These are phyloP conservation scores for Lagria hirta DNA, from an alignment of 2,888 invertebrate species.

Conservation along the genomic window DNA sequence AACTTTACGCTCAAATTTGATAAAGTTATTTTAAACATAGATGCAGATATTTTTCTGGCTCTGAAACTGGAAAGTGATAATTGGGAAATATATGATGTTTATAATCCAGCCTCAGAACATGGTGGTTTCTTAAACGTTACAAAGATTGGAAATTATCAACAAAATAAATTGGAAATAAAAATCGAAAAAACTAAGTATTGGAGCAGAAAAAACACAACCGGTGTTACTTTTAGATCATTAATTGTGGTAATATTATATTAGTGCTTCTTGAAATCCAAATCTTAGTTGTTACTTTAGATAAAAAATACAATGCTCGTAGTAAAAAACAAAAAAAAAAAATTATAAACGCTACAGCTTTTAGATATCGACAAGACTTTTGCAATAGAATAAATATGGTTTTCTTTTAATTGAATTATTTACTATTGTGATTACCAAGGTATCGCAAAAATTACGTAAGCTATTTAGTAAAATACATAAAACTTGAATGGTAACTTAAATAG, in stretches of 20 bases:
- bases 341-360: too few relatives aligned
- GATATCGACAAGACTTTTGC: too few relatives aligned
- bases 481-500: too few relatives aligned
- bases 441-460: too few relatives aligned
- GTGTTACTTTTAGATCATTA: constrained; percentile 37
- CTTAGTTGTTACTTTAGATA: too few relatives aligned
- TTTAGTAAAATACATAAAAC: too few relatives aligned
- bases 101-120: constrained; percentile 36
- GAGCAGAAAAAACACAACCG: constrained; percentile 40
- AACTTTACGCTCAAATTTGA: constrained; percentile 30
- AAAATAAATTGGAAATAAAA: constrained; percentile 28
- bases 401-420: too few relatives aligned
- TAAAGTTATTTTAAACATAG: constrained; percentile 33
- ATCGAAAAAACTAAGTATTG: constrained; percentile 33
- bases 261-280: too few relatives aligned
- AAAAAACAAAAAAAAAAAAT: too few relatives aligned
- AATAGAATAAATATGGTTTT: too few relatives aligned
- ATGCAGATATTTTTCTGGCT: constrained; percentile 37
- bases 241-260: constrained; percentile 37
- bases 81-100: constrained; percentile 33
- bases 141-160: constrained; percentile 33
- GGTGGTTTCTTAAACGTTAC: constrained; percentile 33
- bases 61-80: constrained; percentile 23
- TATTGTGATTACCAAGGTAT: too few relatives aligned
- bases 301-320: too few relatives aligned